phyloP scores from a whole-genome alignment of 2,888 invertebrate genomes.

The Muschampia plurimacula region DNA sequence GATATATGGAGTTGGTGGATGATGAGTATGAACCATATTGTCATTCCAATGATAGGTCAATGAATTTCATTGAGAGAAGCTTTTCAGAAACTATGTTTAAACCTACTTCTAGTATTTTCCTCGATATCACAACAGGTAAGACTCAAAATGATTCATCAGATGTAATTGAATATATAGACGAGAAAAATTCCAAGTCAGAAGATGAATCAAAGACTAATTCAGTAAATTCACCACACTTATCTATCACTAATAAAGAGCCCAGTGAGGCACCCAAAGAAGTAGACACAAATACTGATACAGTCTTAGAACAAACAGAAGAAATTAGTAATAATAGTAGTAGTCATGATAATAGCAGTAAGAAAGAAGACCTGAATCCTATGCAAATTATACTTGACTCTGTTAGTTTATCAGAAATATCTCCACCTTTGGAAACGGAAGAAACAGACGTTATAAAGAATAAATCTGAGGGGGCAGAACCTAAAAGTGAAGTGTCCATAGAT shows the following conservation, averaged over 20 bases:
- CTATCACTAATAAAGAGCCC: conserved; percentile 51
- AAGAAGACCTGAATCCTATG: conserved; percentile 48
- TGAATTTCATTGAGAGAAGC: conserved; percentile 85
- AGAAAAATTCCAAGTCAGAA: conserved; percentile 50
- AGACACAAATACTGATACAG: background rate
- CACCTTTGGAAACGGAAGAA: conserved; percentile 58
- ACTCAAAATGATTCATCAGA: conserved; percentile 44
- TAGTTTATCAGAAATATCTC: conserved; percentile 69
- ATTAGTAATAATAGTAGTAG: conserved; percentile 43
- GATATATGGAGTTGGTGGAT: conserved; percentile 78
- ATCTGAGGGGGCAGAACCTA: conserved; percentile 22
- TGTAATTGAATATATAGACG: conserved; percentile 50
- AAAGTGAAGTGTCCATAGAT: conserved; percentile 52
- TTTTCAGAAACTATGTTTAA: conserved; percentile 71
- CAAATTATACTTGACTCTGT: conserved; percentile 59
- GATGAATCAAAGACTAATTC: conserved; percentile 44
- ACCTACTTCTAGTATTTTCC: conserved; percentile 48
- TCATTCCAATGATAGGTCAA: conserved; percentile 76
- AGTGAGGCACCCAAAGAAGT: conserved; percentile 50
- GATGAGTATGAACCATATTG: conserved; percentile 73
- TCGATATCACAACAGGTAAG: conserved; percentile 43
- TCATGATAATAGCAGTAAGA: conserved; percentile 43
- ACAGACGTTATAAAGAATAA: conserved; percentile 42
- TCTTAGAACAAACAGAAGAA: background rate
- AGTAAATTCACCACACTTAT: conserved; percentile 50